Base-by-base conservation (phyloP, 1,140 invertebrate species). In the Stegodyphus mimosarum region DNA sequence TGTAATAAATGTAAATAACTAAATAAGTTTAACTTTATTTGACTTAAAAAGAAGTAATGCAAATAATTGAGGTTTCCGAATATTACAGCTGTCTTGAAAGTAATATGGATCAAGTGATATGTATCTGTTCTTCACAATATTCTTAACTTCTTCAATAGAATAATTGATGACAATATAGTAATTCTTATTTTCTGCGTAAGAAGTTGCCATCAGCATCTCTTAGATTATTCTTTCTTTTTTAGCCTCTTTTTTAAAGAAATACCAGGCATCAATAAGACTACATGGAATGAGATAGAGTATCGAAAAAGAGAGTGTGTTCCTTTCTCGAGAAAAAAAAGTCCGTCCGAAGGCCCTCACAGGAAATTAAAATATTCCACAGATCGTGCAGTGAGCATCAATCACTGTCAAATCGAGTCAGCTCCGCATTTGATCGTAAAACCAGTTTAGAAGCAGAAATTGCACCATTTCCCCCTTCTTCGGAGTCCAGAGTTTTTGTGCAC, bases 291-390 rank as follows among this genome's bases (percentile, higher is more conserved):
- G 33, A 33, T 33, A 33, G 33, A 33, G 33, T 11, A 60, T 60
- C 15, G 55, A 15, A 60, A 15, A 15, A 15, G 55, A 60, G 15
- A 60, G 55, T 9, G 55, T 11, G 15, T 15, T 60, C 15, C 9
- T 60, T 9, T 60, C 9, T 60, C 5, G 1, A 17, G 64, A 15
- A 67, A 67, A 18, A 67, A n/a, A 13, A 70, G 55, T 73, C n/a
- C 15, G 55, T 60, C 55, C 55, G 15, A 9, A 67, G 17, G 55
- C 9, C 15, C 71, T 55, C 63, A 75, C 72, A 84, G 81, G 81
- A 84, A 84, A 84, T 84, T 84, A 84, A 84, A 84, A 84, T 84
- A 84, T 84, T 84, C 81, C 48, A 50, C 18, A 69, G 81, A 84
- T 67, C 81, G 79, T 67, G 79, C 79, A 50, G 48, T 66, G 71